Conservation (phyloP, 2,797 vertebrate species). For the Anguilla obscura region DNA sequence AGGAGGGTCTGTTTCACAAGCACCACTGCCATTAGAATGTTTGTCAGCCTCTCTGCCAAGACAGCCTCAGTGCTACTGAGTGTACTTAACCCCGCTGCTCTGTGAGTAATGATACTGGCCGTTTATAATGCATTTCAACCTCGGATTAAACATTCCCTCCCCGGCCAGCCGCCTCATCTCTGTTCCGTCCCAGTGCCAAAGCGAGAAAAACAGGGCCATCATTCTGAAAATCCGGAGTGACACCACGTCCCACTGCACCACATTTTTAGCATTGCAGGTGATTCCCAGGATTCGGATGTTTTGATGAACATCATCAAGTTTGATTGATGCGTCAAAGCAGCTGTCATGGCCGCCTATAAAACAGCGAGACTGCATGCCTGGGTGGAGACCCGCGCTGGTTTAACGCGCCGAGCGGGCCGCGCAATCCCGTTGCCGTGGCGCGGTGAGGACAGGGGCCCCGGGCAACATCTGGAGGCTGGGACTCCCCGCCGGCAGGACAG, state of each 20-base stretch:
- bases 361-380: background rate
- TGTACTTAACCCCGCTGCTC: background rate
- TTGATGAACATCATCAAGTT: background rate
- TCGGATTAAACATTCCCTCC: background rate
- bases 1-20: background rate
- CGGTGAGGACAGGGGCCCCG: conserved; percentile 18
- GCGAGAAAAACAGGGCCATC: background rate
- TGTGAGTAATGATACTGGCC: background rate
- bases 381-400: background rate
- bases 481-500: conserved; percentile 43
- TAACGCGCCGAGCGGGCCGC: conserved; percentile 17
- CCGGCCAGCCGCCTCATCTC: background rate
- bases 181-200: background rate
- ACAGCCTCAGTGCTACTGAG: background rate
- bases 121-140: background rate
- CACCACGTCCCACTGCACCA: background rate
- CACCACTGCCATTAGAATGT: background rate
- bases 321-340: background rate
- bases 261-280: background rate
- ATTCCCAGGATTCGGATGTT: conserved; percentile 15
- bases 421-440: background rate
- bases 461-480: conserved; percentile 58
- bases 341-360: background rate
- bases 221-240: background rate
- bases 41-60: background rate